Evolutionary conservation across 2,113 vertebrate species (phyloP), one percentile per base, ranked within the genome.

Genomic region (Bos javanicus): DNA sequence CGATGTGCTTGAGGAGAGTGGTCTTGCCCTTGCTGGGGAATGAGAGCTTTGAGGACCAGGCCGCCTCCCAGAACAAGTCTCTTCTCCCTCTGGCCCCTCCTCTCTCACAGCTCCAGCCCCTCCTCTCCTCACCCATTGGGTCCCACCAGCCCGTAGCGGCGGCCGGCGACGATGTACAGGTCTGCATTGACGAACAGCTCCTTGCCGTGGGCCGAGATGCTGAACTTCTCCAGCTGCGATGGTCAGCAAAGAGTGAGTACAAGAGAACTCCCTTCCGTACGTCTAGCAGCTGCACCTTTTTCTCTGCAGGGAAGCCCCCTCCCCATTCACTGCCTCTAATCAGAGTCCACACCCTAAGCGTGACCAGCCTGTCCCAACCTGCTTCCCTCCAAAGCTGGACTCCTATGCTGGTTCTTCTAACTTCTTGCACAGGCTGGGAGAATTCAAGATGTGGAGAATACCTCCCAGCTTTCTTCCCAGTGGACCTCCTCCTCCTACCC

Each of bases 171-270:
- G 2, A 99, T 99, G 94, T 99, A 99, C 43, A 99, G 99, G 97
- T 99, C 99, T 2, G 99, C 99, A 0, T 99, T 99, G 97, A 99
- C 98, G 5, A 99, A 99, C 2, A 99, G 98, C 97, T 99, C 99
- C 97, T 99, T 99, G 74, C 99, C 99, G 0, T 99, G 99, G 81
- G 99, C 99, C 0, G 99, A 99, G 98, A 99, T 99, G 98, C 99
- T 99, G 98, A 99, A 99, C 90, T 99, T 99, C 95, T 99, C 99
- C 98, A 99, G 98, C 99, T 99, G 87, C 0, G 85, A 76, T 5
- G 21, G 13, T 36, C 21, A 84, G 23, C 30, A 43, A 50, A 4
- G 7, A 10, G 36, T 0, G 2, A 78, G 23, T 0, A 90, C 7
- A 5, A 26, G 14, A 87, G 88, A 87, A 33, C 10, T 16, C 25